Evolutionary conservation across 2,888 invertebrate species (phyloP), one percentile per base, ranked within the genome.

Genomic region (Drosophila koepferae): DNA sequence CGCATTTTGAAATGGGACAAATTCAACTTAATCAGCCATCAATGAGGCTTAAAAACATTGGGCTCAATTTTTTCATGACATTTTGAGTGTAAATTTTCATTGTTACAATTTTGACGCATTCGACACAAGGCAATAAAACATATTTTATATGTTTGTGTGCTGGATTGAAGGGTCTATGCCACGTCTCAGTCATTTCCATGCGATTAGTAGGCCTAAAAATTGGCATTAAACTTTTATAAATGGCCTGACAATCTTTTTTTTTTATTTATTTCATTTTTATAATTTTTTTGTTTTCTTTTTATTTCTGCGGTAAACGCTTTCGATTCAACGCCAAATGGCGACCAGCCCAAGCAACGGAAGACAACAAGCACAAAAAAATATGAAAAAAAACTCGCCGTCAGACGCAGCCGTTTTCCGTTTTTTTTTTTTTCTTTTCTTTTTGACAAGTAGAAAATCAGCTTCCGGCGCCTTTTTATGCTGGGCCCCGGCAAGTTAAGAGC

Each of bases 161-260:
- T 31, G 5, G 9, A 31, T 14, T 16, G 9, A 23, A 2, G 38
- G 56, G 44, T 34, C 34, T n/a, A 28, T 14, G 53, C 55, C 79
- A 79, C 79, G 79, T 79, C 60, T n/a, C 62, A 58, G 65, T 66
- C 69, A 77, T 79, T 79, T 79, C 53, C 41, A 64, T 77, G 63
- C 60, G 86, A 83, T 84, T 86, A 84, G 82, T 76, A 76, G 69
- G 72, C 58, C 36, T 48, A 44, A 72, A 72, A 85, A 80, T 84
- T 77, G 82, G 63, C 76, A 83, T 78, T 82, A 78, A 82, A 76
- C 71, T 74, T 82, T 76, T 76, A 81, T 75, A 83, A 83, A 84
- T 82, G 76, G 80, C 64, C 73, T 66, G 73, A 76, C 77, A 80
- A 77, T 78, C 51, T 60, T 69, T 20, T 4, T 16, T 16, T 56